These are phyloP conservation scores for Cyanoliseus patagonus DNA, from an alignment of 2,113 vertebrate species.

Conservation along the genomic window DNA sequence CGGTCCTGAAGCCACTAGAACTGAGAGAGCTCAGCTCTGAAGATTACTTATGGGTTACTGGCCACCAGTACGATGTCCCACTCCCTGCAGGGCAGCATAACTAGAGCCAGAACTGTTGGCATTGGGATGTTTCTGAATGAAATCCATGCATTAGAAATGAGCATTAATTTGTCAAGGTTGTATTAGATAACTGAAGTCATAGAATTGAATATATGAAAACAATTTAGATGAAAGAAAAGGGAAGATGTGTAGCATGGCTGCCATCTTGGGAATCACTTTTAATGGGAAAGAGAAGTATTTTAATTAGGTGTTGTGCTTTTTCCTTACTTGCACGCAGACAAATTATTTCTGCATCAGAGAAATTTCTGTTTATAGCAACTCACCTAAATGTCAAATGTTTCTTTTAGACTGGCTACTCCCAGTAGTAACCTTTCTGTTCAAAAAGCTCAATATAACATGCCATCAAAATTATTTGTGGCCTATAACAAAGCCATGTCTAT, in stretches of 20 bases:
- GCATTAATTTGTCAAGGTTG: neutral
- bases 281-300: neutral
- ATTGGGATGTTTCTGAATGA: neutral
- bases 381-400: neutral
- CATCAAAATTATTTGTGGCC: neutral
- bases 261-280: neutral
- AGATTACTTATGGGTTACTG: neutral
- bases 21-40: neutral
- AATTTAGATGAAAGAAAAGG: neutral
- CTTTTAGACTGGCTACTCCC: neutral
- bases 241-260: neutral
- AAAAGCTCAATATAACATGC: neutral
- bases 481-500: neutral
- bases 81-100: neutral
- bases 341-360: neutral
- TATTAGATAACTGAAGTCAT: neutral
- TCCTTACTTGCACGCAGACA: neutral
- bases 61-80: neutral
- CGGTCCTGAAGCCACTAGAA: neutral
- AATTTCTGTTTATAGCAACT: neutral
- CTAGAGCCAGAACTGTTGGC: neutral
- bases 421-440: neutral
- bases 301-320: neutral
- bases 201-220: neutral
- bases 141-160: constrained; percentile 6